Evolutionary conservation across 2,888 invertebrate genomes (phyloP), one percentile per base, ranked within the genome.

Genomic region (Deroplatys truncata): DNA sequence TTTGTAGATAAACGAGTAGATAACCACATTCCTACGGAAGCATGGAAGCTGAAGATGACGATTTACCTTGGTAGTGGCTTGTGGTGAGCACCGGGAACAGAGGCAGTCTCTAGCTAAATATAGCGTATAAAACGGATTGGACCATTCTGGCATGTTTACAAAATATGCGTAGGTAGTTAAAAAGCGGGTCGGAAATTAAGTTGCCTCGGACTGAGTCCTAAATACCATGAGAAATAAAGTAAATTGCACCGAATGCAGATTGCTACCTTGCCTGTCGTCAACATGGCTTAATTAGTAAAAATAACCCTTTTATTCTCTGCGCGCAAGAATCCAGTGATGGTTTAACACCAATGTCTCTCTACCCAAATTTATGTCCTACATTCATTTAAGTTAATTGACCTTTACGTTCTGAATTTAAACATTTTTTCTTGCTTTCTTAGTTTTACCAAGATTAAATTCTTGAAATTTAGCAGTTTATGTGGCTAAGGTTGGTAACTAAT

Each of bases 201-300:
- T 85, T 85, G 85, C 85, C 31, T 85, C 25, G 85, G 31, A 31
- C 31, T 25, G 31, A 85, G 31, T 29, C 85, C 85, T 85, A 85
- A 85, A 85, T 85, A 85, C 85, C 85, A 85, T 85, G 85, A 31
- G 29, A 85, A 85, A 85, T 85, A 85, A 85, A 31, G 85, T 85
- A 85, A 85, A 85, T 85, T 85, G 85, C n/a, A 85, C 28, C 28
- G 56, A 20, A 25, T 84, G 28, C 84, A 28, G 84, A 15, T 84
- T 15, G 28, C 28, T 28, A 83, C 25, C n/a, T 15, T 84, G 15
- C 84, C 29, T 84, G 84, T 29, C 84, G n/a, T 16, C 84, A 84
- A 84, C 84, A 29, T 29, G 28, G 28, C 84, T 84, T 84, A 84
- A 84, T 29, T 84, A 28, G 28, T 84, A 16, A 28, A 28, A 84